These are phyloP conservation scores for Limnodromus scolopaceus DNA, from an alignment of 2,797 vertebrate species.

Conservation along the genomic window DNA sequence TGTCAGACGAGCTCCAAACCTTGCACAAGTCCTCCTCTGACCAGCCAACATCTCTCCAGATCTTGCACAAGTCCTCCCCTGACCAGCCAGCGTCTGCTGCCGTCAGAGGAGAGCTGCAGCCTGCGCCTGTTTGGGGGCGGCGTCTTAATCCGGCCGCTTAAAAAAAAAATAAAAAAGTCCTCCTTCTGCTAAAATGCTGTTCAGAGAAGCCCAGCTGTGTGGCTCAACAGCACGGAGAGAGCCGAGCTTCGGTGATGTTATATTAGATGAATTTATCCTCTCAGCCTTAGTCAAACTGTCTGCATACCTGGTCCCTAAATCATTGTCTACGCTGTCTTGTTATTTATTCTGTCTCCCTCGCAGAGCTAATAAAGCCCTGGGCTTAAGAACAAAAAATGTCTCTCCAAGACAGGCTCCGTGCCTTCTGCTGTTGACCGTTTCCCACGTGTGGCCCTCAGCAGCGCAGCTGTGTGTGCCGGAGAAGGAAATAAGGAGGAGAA, in stretches of 20 bases:
- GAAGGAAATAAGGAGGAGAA: background rate
- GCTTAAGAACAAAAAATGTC: background rate
- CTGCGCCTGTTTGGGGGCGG: background rate
- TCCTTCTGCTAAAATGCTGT: background rate
- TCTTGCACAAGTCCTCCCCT: background rate
- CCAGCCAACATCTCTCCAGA: background rate
- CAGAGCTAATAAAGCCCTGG: background rate
- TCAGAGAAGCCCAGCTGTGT: background rate
- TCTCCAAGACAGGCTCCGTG: background rate
- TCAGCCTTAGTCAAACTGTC: background rate
- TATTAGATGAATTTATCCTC: background rate
- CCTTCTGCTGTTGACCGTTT: background rate
- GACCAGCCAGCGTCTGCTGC: background rate
- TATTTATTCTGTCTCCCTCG: background rate
- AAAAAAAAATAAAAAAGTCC: background rate
- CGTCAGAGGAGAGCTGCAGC: background rate
- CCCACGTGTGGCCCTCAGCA: background rate
- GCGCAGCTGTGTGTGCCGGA: background rate
- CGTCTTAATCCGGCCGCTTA: background rate
- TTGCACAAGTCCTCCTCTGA: background rate
- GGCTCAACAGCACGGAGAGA: background rate
- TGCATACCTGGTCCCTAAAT: conserved; percentile 32
- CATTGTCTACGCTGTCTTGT: background rate
- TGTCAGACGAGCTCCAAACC: background rate
- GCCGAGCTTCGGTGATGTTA: background rate